Conservation (phyloP, 2,113 vertebrate species). For the Taxidea taxus region DNA sequence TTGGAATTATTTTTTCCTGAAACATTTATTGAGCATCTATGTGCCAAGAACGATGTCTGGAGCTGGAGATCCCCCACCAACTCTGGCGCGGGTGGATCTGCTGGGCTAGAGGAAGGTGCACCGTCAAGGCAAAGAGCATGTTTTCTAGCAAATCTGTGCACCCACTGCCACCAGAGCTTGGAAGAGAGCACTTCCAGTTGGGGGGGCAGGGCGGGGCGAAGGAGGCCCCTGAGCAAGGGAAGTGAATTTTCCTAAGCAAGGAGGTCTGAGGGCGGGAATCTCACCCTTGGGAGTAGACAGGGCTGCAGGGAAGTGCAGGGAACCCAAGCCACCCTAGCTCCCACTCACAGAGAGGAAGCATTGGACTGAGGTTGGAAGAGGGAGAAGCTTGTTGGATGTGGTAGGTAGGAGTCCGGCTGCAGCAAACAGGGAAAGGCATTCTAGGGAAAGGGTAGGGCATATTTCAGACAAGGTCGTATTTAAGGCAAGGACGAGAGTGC, state of each 20-base stretch:
- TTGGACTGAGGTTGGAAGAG: not conserved
- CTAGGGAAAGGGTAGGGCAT: not conserved
- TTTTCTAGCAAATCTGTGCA: not conserved
- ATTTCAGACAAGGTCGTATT: too few species aligned
- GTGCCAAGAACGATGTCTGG: not conserved
- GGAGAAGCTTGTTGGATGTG: not conserved
- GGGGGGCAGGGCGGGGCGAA: fast-evolving
- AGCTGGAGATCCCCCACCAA: not conserved
- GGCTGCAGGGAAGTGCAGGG: too few species aligned
- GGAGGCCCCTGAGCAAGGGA: not conserved
- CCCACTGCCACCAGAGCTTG: fast-evolving
- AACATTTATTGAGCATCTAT: not conserved
- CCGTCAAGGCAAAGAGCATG: fast-evolving
- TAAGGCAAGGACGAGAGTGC: not conserved
- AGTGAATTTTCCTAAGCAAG: not conserved
- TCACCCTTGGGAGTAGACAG: not conserved
- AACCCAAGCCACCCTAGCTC: not conserved
- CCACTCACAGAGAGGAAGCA: not conserved
- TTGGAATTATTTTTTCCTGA: not conserved
- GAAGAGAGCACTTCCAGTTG: not conserved
- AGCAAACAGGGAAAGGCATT: not conserved
- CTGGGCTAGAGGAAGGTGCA: not conserved
- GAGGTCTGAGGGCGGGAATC: too few species aligned
- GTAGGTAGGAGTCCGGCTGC: not conserved
- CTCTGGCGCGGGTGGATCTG: not conserved